Evolutionary conservation across 2,113 vertebrate genomes (phyloP).

Genomic region (Pungitius pungitius): DNA sequence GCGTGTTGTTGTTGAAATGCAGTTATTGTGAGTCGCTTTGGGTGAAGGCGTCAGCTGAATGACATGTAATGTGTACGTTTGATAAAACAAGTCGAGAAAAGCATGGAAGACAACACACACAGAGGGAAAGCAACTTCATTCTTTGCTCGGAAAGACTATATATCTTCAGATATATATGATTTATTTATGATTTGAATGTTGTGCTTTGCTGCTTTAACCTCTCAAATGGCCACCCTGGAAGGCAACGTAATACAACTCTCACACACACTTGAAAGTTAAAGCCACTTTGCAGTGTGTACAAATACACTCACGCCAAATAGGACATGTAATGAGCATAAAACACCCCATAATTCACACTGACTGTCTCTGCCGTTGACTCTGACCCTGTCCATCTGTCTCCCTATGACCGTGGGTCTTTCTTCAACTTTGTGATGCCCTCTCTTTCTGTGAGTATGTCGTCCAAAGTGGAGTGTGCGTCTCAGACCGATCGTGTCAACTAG

Average conservation of each 20-base stretch:
- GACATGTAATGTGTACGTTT: too few species aligned
- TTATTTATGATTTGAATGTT: background rate
- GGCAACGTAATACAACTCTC: background rate
- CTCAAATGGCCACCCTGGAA: background rate
- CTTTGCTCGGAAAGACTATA: too few species aligned
- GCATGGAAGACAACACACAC: too few species aligned
- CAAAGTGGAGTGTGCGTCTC: conserved; percentile 40
- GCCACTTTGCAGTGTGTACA: background rate
- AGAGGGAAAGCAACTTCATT: too few species aligned
- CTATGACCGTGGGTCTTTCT: conserved; percentile 74
- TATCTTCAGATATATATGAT: too few species aligned
- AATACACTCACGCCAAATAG: background rate
- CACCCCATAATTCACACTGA: too few species aligned
- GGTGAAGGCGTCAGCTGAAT: too few species aligned
- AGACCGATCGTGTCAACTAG: conserved; percentile 41
- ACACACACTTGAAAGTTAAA: conserved; percentile 14
- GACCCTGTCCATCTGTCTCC: conserved; percentile 78
- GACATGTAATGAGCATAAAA: background rate
- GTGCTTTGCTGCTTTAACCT: background rate
- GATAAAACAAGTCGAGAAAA: too few species aligned
- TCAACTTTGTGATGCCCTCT: conserved; percentile 73
- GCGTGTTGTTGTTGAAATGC: too few species aligned
- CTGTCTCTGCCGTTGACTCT: conserved; percentile 68
- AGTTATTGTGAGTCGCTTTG: too few species aligned
- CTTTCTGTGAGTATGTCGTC: conserved; percentile 78